Evolutionary conservation across 2,113 vertebrate species (phyloP).

Genomic region (Lagenorhynchus albirostris): DNA sequence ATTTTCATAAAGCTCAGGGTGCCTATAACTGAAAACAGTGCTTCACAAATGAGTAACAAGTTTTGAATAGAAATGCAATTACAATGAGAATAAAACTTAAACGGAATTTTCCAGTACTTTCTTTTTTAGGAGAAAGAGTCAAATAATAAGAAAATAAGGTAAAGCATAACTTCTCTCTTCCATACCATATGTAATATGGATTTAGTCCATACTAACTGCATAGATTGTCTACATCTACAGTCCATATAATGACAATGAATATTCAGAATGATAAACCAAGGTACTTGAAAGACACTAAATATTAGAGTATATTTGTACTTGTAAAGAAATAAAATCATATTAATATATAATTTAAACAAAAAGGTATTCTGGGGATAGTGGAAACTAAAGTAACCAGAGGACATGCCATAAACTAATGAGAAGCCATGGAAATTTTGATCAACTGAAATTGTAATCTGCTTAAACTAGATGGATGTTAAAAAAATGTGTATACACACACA

Average conservation of each 20-base stretch:
- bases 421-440: not conserved
- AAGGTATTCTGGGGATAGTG: not conserved
- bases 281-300: not conserved
- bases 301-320: not conserved
- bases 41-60: not conserved
- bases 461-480: not conserved
- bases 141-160: slow-evolving; percentile 25
- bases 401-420: not conserved
- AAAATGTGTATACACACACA: not conserved
- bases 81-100: slow-evolving; percentile 18
- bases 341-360: slow-evolving; percentile 25
- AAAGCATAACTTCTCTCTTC: not conserved
- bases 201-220: slow-evolving; percentile 1
- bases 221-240: not conserved
- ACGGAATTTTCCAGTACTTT: not conserved
- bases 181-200: not conserved
- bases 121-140: slow-evolving; percentile 17
- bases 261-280: not conserved
- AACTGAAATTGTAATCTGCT: slow-evolving; percentile 29
- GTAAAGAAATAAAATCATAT: slow-evolving; percentile 9
- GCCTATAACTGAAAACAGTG: not conserved
- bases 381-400: slow-evolving; percentile 18
- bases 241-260: slow-evolving; percentile 1
- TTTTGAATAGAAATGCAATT: slow-evolving; percentile 28
- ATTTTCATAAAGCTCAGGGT: slow-evolving; percentile 11